Conservation (phyloP, 1,140 invertebrate genomes). For the Ostrea edulis region DNA sequence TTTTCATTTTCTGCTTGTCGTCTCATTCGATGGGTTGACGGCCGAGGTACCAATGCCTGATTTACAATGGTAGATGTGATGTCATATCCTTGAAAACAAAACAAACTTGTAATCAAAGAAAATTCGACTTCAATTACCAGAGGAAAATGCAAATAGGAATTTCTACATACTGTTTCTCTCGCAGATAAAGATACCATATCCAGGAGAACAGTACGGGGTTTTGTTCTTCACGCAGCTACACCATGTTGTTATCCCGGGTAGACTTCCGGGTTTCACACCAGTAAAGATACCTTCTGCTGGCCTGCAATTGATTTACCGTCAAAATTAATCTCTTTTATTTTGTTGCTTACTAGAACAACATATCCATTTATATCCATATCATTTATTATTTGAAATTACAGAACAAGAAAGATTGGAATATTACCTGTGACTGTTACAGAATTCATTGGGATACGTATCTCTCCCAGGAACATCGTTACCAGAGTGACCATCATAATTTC, state of each 20-base stretch:
- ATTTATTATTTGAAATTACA: no score
- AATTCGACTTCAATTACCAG: background rate
- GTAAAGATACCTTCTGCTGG: conserved; percentile 49
- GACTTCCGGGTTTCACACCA: conserved; percentile 48
- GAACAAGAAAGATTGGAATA: no score
- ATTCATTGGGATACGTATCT: conserved; percentile 51
- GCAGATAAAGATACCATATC: conserved; percentile 49
- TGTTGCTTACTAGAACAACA: no score
- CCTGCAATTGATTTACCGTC: background rate
- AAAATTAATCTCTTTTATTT: no score
- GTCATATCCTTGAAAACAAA: conserved; percentile 49
- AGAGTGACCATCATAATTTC: conserved; percentile 63
- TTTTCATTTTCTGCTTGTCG: conserved; percentile 33
- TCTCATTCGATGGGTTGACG: conserved; percentile 12
- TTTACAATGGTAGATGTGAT: conserved; percentile 51
- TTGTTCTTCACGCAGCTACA: conserved; percentile 59
- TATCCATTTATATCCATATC: no score
- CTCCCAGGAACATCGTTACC: conserved; percentile 63
- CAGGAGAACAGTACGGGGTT: conserved; percentile 46
- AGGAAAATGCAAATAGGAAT: background rate
- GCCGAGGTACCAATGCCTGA: conserved; percentile 53
- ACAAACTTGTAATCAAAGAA: background rate
- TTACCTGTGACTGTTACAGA: conserved; percentile 62
- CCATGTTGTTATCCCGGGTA: conserved; percentile 43
- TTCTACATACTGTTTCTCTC: conserved; percentile 34